Evolutionary conservation across 2,113 vertebrate genomes (phyloP).

Genomic region (Alosa alosa): DNA sequence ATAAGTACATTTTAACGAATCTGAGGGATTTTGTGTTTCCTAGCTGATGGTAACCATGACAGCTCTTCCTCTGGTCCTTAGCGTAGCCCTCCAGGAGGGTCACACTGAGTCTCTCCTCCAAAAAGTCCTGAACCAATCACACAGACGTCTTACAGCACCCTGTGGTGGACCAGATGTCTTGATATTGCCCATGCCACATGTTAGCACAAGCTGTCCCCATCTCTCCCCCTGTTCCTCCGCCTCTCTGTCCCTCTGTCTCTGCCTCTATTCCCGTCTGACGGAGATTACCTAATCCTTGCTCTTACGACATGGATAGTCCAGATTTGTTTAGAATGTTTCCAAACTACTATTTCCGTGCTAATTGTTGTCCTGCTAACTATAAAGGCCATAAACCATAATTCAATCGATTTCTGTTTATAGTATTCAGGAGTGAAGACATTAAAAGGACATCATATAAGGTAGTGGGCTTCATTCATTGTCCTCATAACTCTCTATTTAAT

Average conservation of each 20-base stretch:
- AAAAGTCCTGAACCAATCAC: conserved; percentile 7
- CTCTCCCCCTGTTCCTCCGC: neutral
- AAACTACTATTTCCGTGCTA: neutral
- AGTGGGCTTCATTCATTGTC: neutral
- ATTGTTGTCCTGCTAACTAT: neutral
- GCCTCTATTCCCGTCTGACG: neutral
- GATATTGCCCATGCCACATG: conserved; percentile 3
- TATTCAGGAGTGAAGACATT: neutral
- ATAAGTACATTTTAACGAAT: neutral
- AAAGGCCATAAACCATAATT: neutral
- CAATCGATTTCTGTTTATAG: neutral
- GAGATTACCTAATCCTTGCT: neutral
- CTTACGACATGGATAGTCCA: neutral
- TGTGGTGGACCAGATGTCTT: conserved; percentile 24
- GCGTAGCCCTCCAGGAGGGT: neutral
- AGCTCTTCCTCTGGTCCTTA: neutral
- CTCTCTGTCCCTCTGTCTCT: neutral
- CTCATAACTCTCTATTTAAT: neutral
- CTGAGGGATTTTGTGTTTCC: neutral
- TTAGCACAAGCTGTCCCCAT: neutral
- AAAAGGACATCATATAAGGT: neutral
- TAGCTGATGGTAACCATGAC: neutral
- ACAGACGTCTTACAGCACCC: neutral
- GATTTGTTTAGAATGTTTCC: neutral
- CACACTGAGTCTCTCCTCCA: neutral